Conservation (phyloP, 2,113 vertebrate genomes). For the Salvelinus sp. region DNA sequence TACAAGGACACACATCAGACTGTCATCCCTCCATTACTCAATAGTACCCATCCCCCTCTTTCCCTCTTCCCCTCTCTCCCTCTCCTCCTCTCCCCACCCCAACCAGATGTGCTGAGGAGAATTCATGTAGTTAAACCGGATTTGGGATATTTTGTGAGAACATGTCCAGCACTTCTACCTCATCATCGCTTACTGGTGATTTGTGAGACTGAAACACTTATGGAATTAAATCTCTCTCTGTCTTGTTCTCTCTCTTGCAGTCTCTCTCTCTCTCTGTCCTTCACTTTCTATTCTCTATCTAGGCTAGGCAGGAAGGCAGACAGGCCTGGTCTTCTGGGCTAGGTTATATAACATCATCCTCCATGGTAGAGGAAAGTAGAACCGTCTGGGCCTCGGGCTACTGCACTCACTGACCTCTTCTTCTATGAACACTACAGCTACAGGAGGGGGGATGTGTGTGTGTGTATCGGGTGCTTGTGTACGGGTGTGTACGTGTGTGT, state of each 20-base stretch:
- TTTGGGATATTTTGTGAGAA: too few species aligned
- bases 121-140: too few species aligned
- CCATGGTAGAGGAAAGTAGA: too few species aligned
- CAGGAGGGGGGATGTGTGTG: conserved; percentile 46
- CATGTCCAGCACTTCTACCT: not conserved
- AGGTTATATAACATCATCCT: too few species aligned
- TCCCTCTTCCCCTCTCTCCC: not conserved
- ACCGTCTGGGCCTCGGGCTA: too few species aligned
- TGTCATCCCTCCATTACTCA: not conserved
- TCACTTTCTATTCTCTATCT: too few species aligned
- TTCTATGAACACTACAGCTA: conserved; percentile 37
- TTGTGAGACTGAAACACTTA: not conserved
- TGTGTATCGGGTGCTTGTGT: conserved; percentile 6
- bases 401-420: too few species aligned
- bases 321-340: too few species aligned
- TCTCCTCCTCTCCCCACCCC: not conserved
- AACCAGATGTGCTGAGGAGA: too few species aligned
- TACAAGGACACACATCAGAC: not conserved
- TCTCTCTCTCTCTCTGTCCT: too few species aligned
- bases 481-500: not conserved
- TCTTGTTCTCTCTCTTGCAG: not conserved
- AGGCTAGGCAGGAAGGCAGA: too few species aligned
- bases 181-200: not conserved
- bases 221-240: not conserved
- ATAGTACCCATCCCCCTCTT: not conserved